phyloP scores from a whole-genome alignment of 2,888 invertebrate species.

The Phaedon cochleariae region DNA sequence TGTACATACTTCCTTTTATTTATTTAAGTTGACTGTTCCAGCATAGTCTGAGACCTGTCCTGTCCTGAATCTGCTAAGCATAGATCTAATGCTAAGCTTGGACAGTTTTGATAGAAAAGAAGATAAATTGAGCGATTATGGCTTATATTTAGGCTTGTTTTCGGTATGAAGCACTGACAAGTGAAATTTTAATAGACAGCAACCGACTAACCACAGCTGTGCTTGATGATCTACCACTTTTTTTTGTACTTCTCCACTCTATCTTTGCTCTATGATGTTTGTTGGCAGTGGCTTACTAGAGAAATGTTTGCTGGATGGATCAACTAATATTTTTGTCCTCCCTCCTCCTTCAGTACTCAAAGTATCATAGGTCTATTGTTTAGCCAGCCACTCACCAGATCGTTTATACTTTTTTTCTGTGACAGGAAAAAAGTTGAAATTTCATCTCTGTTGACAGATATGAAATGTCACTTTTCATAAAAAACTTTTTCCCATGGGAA shows the following conservation, averaged over 20 bases:
- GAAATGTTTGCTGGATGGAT: too few relatives aligned
- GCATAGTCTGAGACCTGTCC: not conserved
- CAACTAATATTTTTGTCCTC: too few relatives aligned
- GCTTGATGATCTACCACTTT: slow-evolving; percentile 9
- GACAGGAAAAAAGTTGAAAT: too few relatives aligned
- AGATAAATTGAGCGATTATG: slow-evolving; percentile 20
- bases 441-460: too few relatives aligned
- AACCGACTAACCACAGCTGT: slow-evolving; percentile 19
- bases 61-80: not conserved
- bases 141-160: slow-evolving; percentile 21
- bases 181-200: slow-evolving; percentile 22
- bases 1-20: too few relatives aligned
- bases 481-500: too few relatives aligned
- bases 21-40: too few relatives aligned
- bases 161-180: slow-evolving; percentile 12
- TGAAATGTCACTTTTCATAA: too few relatives aligned
- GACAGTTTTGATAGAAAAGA: slow-evolving; percentile 25
- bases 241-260: not conserved
- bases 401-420: too few relatives aligned
- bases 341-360: too few relatives aligned
- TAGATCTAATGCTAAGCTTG: slow-evolving; percentile 6
- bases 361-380: too few relatives aligned
- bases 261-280: not conserved
- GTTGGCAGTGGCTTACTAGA: not conserved
- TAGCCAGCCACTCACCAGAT: too few relatives aligned